Conservation (phyloP, 2,888 invertebrate genomes). For the Cactoblastis cactorum region DNA sequence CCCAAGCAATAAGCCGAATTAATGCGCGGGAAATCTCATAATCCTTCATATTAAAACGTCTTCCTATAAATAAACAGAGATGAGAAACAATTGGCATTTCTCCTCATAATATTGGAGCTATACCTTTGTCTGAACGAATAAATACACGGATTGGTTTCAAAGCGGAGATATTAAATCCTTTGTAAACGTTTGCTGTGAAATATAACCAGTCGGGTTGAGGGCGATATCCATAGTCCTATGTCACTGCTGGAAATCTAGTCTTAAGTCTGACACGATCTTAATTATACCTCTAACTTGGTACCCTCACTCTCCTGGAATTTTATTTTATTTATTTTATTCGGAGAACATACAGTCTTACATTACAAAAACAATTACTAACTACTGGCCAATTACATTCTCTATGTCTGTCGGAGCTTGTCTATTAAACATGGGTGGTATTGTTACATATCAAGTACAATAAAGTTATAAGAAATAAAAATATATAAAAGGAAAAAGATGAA, state of each 20-base stretch:
- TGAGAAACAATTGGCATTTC: slow-evolving; percentile 12
- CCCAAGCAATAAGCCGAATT: not conserved
- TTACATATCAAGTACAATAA: too few species aligned
- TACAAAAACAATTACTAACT: too few species aligned
- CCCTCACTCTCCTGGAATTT: too few species aligned
- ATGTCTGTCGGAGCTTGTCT: too few species aligned
- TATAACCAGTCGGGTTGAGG: slow-evolving; percentile 22
- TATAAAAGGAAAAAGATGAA: too few species aligned
- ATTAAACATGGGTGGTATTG: too few species aligned
- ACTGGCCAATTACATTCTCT: too few species aligned
- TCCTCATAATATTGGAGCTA: slow-evolving; percentile 20
- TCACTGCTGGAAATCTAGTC: slow-evolving; percentile 22
- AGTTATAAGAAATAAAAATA: too few species aligned
- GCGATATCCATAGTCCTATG: slow-evolving; percentile 21
- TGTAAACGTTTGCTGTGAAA: slow-evolving; percentile 25
- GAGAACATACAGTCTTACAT: too few species aligned
- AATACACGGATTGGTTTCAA: slow-evolving; percentile 24
- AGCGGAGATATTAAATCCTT: slow-evolving; percentile 27
- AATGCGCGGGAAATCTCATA: slow-evolving; percentile 9
- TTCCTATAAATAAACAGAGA: slow-evolving; percentile 12
- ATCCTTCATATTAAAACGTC: slow-evolving; percentile 10
- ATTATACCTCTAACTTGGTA: slow-evolving; percentile 8
- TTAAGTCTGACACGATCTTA: slow-evolving; percentile 15
- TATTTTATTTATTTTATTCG: too few species aligned
- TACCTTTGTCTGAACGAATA: slow-evolving; percentile 25